phyloP scores from a whole-genome alignment of 1,140 invertebrate species.

The Acromyrmex echinatior region DNA sequence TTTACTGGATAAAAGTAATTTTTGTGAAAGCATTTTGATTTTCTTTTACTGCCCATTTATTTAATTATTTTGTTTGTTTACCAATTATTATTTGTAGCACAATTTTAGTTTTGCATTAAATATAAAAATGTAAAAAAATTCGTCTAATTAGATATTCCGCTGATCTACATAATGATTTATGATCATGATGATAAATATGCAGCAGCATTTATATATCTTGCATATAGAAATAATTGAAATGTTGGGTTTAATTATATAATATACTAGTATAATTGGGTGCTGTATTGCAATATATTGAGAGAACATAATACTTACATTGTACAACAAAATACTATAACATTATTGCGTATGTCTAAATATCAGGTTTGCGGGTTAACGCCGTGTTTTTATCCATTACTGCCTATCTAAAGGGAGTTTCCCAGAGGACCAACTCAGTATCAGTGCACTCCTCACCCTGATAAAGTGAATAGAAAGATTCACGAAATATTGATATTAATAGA shows the following conservation, averaged over 20 bases:
- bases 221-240: background rate
- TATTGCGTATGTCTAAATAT: background rate
- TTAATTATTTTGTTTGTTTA: background rate
- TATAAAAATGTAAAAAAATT: background rate
- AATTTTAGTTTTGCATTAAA: constrained; percentile 11
- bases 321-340: background rate
- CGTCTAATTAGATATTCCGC: background rate
- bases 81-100: background rate
- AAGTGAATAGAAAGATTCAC: too few species aligned
- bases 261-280: background rate
- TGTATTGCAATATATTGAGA: constrained; percentile 3
- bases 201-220: background rate
- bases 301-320: constrained; percentile 25
- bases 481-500: too few species aligned
- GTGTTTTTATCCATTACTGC: too few species aligned
- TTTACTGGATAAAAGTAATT: background rate
- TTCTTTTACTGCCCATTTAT: background rate
- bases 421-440: too few species aligned
- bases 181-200: too few species aligned
- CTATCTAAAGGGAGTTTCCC: too few species aligned
- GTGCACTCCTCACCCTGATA: too few species aligned
- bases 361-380: too few species aligned
- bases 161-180: background rate
- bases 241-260: constrained; percentile 1
- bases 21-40: background rate